Base-by-base conservation (phyloP, 1,140 invertebrate species). In the Leptinotarsa defecta region DNA sequence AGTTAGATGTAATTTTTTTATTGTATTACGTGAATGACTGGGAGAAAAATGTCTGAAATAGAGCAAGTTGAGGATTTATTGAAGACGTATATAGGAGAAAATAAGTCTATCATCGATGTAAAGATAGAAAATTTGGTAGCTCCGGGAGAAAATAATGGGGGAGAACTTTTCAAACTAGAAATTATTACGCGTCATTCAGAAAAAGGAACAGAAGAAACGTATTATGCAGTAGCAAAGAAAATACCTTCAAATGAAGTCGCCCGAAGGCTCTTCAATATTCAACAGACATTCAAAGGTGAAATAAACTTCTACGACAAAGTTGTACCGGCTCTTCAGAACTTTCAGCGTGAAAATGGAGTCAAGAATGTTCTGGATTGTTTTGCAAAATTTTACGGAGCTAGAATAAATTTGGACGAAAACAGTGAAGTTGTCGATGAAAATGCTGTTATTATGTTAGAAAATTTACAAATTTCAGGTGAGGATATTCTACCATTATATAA, bases 61-160 rank as follows among this genome's bases (percentile, higher is more conserved):
- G 13, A 15, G 0, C 4, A 57, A 57, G 13, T 57, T 57, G 52
- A 57, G n/a, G 52, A 57, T 57, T 19, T 57, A 13, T 57, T 57
- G 52, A 4, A 57, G n/a, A 57, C 13, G 3, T 1, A 57, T 19
- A 57, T 57, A 17, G 13, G 52, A 19, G 4, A 57, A 17, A 19
- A 57, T 57, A 57, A 15, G 6, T 17, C 15, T 1, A 57, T 57
- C n/a, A 6, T 57, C 2, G n/a, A 57, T 19, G n/a, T 57, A 57
- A 57, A 57, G 5, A 57, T 19, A 6, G 13, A 57, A 57, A 17
- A 57, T 15, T 57, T 91, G 15, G 90, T 88, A 6, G 86, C 87
- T 64, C 85, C 86, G 0, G 90, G 90, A 1, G 90, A 91, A 77
- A 91, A 91, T 83, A 91, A 90, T 77, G 89, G 88, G 3, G 90